These are phyloP conservation scores for Sarcophaga bullata DNA, from an alignment of 1,140 invertebrate genomes.

Conservation along the genomic window DNA sequence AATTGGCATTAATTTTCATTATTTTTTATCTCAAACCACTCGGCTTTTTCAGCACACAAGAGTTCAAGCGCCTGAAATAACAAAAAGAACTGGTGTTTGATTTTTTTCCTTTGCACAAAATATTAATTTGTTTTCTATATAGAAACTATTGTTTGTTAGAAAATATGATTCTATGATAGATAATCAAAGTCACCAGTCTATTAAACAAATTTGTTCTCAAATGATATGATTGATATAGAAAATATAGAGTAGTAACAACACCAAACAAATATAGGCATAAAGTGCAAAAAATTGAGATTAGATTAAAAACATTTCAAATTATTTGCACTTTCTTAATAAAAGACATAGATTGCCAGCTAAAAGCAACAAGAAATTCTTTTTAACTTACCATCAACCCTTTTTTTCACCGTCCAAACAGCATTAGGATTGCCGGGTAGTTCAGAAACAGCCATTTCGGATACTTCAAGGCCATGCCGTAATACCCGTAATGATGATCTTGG, in stretches of 20 bases:
- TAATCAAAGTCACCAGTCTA: constrained; percentile 41
- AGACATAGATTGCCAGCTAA: not conserved
- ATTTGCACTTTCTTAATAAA: constrained; percentile 30
- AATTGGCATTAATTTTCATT: constrained; percentile 17
- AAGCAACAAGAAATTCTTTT: constrained; percentile 8
- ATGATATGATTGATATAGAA: not conserved
- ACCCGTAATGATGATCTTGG: constrained; percentile 93
- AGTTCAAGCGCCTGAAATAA: constrained; percentile 70
- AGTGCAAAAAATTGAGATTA: constrained; percentile 28
- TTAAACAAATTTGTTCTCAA: constrained; percentile 25
- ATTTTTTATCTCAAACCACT: constrained; percentile 42
- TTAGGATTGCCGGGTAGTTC: constrained; percentile 99
- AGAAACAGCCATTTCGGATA: constrained; percentile 99
- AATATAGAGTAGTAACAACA: constrained; percentile 27
- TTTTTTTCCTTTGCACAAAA: constrained; percentile 58
- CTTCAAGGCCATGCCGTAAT: constrained; percentile 96
- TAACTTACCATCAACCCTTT: constrained; percentile 80
- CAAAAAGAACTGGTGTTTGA: constrained; percentile 75
- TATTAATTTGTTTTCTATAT: constrained; percentile 53
- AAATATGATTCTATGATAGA: constrained; percentile 15
- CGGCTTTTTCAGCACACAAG: constrained; percentile 48
- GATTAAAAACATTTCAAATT: constrained; percentile 20
- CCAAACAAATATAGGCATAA: constrained; percentile 45
- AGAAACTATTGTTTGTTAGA: not conserved
- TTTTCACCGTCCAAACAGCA: constrained; percentile 99